Evolutionary conservation across 2,797 vertebrate species (phyloP), one percentile per base, ranked within the genome.

Genomic region (Anolis apletophallus): DNA sequence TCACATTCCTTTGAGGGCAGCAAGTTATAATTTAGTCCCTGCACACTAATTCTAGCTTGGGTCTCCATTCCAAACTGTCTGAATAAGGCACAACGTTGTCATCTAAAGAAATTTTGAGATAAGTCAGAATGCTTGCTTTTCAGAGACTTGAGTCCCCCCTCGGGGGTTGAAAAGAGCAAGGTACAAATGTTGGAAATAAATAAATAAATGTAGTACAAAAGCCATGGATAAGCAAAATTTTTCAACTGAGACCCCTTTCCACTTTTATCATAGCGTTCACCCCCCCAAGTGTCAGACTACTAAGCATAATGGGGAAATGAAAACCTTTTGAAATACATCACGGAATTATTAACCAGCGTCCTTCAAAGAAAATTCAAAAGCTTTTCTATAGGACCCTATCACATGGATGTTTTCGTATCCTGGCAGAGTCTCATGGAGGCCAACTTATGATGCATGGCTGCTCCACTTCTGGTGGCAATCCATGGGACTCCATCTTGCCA

Each of bases 1-100:
- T 88, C 54, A 61, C 34, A 36, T 91, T 89, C 57, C 88, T 88
- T 83, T 75, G 80, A 84, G 83, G 80, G 5, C 55, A 29, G 52
- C 85, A 92, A 91, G 79, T 80, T 89, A 40, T 67, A 80, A 93
- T 91, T 93, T 88, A 88, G 67, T 73, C 21, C 85, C 77, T 85
- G 89, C 0, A 0, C 4, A 40, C 76, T 91, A 93, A 93, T 91
- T 93, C 71, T 80, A 88, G 88, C 0, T 1, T 84, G 85, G 81
- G 29, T 81, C 40, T 88, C 40, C 40, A 68, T 77, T 72, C 84
- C 85, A 59, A 72, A 84, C 9, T 83, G 83, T 0, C 4, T 85
- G 26, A 83, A 23, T 91, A 81, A 88, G 81, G 79, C 85, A 89
- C 78, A 61, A 87, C n/a, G 34, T 83, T 1, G 19, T 79, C 46